Evolutionary conservation across 2,888 invertebrate genomes (phyloP).

Genomic region (Hirtodrosophila trivittata): DNA sequence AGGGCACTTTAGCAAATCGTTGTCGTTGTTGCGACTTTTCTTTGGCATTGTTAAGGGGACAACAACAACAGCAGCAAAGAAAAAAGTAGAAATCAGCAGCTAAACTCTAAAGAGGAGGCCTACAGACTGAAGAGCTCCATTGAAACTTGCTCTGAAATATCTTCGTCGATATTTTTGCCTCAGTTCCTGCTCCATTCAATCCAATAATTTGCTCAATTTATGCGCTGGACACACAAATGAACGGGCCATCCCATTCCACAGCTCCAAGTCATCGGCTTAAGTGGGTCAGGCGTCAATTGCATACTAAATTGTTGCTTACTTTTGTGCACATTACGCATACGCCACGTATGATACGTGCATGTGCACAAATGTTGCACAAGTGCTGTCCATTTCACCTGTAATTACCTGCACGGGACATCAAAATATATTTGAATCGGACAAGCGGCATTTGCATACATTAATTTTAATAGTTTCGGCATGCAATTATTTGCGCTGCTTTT

Average conservation of each 20-base stretch:
- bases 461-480: background rate
- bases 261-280: slow-evolving; percentile 18
- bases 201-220: slow-evolving; percentile 72
- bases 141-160: slow-evolving; percentile 41
- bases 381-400: slow-evolving; percentile 21
- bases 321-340: slow-evolving; percentile 54
- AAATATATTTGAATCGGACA: background rate
- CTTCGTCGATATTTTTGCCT: slow-evolving; percentile 7
- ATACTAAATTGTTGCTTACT: slow-evolving; percentile 44
- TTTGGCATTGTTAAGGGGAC: no score
- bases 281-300: slow-evolving; percentile 51
- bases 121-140: slow-evolving; percentile 42
- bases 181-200: slow-evolving; percentile 14
- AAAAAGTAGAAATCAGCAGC: slow-evolving; percentile 36
- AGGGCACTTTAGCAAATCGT: slow-evolving; percentile 72
- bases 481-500: slow-evolving; percentile 15
- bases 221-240: slow-evolving; percentile 22
- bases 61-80: background rate
- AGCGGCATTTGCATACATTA: background rate
- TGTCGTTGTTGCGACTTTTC: no score
- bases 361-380: slow-evolving; percentile 52
- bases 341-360: slow-evolving; percentile 44
- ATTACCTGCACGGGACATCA: slow-evolving; percentile 19
- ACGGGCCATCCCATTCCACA: background rate
- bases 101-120: slow-evolving; percentile 17